Evolutionary conservation across 2,113 vertebrate species (phyloP).

Genomic region (Natator depressus): DNA sequence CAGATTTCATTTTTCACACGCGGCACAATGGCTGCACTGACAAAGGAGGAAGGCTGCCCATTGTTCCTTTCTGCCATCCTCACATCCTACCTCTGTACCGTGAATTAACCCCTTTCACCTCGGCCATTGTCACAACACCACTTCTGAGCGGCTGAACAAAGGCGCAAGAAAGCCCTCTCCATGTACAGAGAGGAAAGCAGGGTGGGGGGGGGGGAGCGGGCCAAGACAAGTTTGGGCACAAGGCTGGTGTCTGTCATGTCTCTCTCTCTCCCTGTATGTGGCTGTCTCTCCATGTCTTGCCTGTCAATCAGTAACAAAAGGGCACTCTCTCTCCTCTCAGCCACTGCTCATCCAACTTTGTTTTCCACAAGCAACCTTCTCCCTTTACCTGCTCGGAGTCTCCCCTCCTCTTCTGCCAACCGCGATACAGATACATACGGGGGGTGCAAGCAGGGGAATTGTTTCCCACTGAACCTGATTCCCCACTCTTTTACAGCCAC

Average conservation of each 20-base stretch:
- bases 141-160: conserved; percentile 78
- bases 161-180: conserved; percentile 70
- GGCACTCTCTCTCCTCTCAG: background rate
- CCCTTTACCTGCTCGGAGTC: background rate
- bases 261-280: background rate
- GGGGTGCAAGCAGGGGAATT: background rate
- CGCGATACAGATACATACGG: background rate
- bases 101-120: conserved; percentile 85
- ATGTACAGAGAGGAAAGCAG: conserved; percentile 10
- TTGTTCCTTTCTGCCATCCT: conserved; percentile 80
- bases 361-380: background rate
- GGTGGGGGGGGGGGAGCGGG: background rate
- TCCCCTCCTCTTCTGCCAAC: accelerated
- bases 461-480: background rate
- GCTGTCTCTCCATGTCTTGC: background rate
- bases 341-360: background rate
- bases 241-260: background rate
- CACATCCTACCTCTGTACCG: conserved; percentile 84
- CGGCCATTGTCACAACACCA: conserved; percentile 75
- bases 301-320: background rate
- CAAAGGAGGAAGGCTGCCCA: conserved; percentile 80
- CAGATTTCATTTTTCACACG: conserved; percentile 85
- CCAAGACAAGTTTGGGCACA: background rate
- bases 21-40: conserved; percentile 80
- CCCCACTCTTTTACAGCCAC: background rate